Evolutionary conservation across 2,113 vertebrate genomes (phyloP).

Genomic region (Bostrychus sinensis): DNA sequence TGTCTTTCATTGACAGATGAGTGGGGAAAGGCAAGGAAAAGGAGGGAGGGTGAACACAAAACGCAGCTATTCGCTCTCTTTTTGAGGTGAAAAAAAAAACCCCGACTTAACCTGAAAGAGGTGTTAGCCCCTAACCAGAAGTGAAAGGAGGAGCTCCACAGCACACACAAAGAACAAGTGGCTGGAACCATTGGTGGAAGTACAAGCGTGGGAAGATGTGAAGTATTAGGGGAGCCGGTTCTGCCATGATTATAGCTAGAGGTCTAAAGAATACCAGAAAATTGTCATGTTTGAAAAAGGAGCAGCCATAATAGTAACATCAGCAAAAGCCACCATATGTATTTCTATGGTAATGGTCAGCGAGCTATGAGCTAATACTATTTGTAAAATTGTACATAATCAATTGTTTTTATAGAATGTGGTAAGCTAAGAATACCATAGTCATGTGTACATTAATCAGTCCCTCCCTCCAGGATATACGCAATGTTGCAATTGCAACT

Average conservation of each 20-base stretch:
- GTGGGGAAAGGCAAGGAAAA: constrained; percentile 59
- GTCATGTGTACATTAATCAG: background rate
- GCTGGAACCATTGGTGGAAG: constrained; percentile 30
- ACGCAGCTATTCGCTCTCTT: constrained; percentile 59
- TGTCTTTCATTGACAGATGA: constrained; percentile 76
- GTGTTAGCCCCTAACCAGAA: constrained; percentile 63
- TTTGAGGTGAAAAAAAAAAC: constrained; percentile 39
- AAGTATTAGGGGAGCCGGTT: constrained; percentile 47
- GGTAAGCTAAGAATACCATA: background rate
- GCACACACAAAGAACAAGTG: constrained; percentile 38
- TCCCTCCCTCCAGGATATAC: too few species aligned
- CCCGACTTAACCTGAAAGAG: constrained; percentile 68
- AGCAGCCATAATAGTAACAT: background rate
- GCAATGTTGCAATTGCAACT: too few species aligned
- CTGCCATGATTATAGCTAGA: constrained; percentile 28
- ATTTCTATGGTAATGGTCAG: background rate
- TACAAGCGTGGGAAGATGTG: constrained; percentile 41
- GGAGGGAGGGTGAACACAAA: constrained; percentile 61
- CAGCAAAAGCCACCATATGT: background rate
- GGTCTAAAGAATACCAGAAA: constrained; percentile 13
- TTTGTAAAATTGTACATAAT: background rate
- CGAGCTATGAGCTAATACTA: background rate
- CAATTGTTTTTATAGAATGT: too few species aligned
- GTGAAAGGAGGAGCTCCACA: constrained; percentile 48
- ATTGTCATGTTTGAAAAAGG: constrained; percentile 3